Evolutionary conservation across 2,113 vertebrate genomes (phyloP), one percentile per base, ranked within the genome.

Genomic region (Pedionomus torquatus): DNA sequence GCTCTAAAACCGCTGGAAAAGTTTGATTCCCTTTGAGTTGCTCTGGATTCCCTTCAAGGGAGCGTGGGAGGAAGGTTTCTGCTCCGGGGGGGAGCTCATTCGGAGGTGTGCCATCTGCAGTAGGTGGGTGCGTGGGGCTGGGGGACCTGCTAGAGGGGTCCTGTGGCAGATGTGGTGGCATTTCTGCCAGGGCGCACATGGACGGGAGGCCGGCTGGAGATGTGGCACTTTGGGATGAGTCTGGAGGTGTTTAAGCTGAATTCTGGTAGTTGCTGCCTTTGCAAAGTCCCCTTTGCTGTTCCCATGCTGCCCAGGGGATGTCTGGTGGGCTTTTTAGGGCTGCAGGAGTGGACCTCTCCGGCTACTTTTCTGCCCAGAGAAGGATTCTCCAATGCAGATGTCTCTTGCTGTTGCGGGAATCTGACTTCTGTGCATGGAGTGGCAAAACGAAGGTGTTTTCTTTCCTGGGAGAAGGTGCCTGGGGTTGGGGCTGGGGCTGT

Each of bases 161-260:
- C 52, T n/a, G 0, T 12, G 24, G 41, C 64, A 41, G n/a, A 31
- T 5, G 1, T 20, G 13, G 31, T 14, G 76, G 12, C 18, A 3
- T 33, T 76, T 77, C 37, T 65, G 37, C 24, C n/a, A 7, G 30
- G 90, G 49, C 37, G 37, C 3, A 0, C 0, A 7, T 10, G 54
- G 30, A 19, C 11, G 4, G 8, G 74, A 49, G 69, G 13, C 18
- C 17, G 23, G 46, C 33, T 66, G 72, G 68, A 81, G 31, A 7
- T 6, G 1, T 0, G 2, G 54, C 0, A 1, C 64, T 65, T n/a
- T 6, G 14, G 10, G 58, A 28, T 26, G 72, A 7, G 1, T 41
- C n/a, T 44, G 39, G 37, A 71, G 48, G 52, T 55, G 33, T 52
- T 86, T 13, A 30, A 82, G 26, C 24, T n/a, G 55, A 33, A 52